Evolutionary conservation across 1,140 invertebrate species (phyloP).

Genomic region (Brachionus manjavacas): DNA sequence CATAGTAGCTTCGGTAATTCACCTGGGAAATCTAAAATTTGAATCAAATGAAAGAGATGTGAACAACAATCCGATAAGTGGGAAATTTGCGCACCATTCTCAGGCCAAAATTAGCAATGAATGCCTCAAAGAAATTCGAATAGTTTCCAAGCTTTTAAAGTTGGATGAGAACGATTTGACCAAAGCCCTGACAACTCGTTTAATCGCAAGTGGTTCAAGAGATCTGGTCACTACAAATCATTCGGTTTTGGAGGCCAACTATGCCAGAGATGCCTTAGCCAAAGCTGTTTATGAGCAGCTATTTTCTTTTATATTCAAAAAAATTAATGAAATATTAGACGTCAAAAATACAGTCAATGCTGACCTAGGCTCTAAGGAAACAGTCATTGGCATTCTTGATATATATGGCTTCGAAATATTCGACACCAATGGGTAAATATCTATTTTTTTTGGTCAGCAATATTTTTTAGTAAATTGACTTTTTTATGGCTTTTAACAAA

Average conservation of each 20-base stretch:
- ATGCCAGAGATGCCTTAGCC: conserved; percentile 84
- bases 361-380: conserved; percentile 60
- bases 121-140: conserved; percentile 65
- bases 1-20: conserved; percentile 78
- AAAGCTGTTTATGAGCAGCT: conserved; percentile 87
- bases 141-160: conserved; percentile 66
- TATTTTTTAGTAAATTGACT: no score
- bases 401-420: conserved; percentile 98
- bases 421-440: conserved; percentile 69
- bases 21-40: conserved; percentile 67
- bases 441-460: neutral
- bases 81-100: conserved; percentile 43
- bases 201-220: conserved; percentile 89
- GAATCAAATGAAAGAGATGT: neutral
- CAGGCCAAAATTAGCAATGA: conserved; percentile 71
- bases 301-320: conserved; percentile 82
- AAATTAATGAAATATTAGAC: conserved; percentile 75
- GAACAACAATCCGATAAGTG: neutral
- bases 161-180: conserved; percentile 70
- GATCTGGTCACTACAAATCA: conserved; percentile 81
- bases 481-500: no score
- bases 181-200: conserved; percentile 72
- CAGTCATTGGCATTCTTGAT: conserved; percentile 87
- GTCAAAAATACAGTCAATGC: conserved; percentile 56
- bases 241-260: conserved; percentile 69